Percentiles rank a stretch among this genome's conserved stretches.
These are phyloP conservation scores for Scomberomorus guttatus DNA, from an alignment of 2,797 vertebrate genomes.

Conservation along the genomic window DNA sequence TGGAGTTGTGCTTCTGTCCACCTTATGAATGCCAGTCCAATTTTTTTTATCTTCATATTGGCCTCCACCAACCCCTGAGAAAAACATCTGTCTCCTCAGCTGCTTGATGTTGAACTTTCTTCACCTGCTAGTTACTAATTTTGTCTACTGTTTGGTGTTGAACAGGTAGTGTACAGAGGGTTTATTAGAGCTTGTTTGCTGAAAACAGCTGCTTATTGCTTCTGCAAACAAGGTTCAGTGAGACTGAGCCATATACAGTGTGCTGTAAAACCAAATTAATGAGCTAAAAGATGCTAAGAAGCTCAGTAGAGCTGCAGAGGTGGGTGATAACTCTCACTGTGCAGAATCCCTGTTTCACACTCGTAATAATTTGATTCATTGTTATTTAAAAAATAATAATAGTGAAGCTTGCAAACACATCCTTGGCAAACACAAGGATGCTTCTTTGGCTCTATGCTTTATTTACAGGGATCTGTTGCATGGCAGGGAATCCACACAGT, in stretches of 20 bases:
- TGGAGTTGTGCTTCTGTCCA: neutral
- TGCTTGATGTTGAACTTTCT: neutral
- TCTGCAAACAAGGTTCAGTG: no score
- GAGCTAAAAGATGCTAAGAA: no score
- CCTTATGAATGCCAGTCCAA: neutral
- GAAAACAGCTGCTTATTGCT: no score
- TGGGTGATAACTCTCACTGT: neutral
- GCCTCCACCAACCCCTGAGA: neutral
- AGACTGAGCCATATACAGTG: no score
- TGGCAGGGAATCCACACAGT: conserved; percentile 29
- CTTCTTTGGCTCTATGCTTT: conserved; percentile 34
- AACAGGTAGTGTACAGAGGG: neutral
- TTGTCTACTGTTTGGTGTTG: neutral
- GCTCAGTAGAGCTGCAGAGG: neutral
- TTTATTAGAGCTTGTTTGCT: neutral
- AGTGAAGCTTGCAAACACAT: neutral
- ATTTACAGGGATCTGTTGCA: conserved; percentile 60
- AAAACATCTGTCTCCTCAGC: neutral
- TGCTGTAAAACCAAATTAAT: no score
- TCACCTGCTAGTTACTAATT: neutral
- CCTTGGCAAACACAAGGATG: conserved; percentile 14
- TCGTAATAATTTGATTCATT: neutral
- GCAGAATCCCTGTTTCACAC: neutral
- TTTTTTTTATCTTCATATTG: neutral
- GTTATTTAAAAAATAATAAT: neutral